Evolutionary conservation across 2,797 vertebrate genomes (phyloP).

Genomic region (Catamblyrhynchus diadema): DNA sequence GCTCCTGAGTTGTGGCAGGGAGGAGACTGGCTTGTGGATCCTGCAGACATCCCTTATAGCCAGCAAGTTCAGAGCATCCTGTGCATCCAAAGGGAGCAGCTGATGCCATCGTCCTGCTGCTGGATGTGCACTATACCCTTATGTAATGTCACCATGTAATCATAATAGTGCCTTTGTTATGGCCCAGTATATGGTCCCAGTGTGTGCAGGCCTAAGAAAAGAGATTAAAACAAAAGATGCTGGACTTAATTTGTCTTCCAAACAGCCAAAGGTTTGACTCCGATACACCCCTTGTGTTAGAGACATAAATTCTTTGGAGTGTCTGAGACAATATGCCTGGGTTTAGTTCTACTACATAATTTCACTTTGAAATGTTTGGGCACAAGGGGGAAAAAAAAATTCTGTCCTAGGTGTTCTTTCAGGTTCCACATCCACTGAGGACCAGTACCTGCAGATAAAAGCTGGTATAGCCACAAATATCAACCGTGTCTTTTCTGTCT

Average conservation of each 20-base stretch:
- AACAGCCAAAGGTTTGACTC: background rate
- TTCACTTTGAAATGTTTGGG: background rate
- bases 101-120: background rate
- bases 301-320: background rate
- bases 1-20: background rate
- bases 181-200: background rate
- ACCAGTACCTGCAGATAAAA: background rate
- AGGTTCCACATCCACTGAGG: background rate
- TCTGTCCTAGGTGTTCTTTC: background rate
- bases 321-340: background rate
- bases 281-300: background rate
- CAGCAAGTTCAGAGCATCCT: background rate
- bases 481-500: background rate
- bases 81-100: background rate
- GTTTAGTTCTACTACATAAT: background rate
- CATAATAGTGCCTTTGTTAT: background rate
- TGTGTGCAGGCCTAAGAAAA: background rate
- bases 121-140: background rate
- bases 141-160: fast-evolving
- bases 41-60: background rate
- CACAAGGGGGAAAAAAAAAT: background rate
- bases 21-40: background rate
- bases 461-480: background rate
- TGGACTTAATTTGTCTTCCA: background rate
- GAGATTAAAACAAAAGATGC: background rate